Percentiles rank a stretch among this genome's conserved stretches.
Evolutionary conservation across 1,140 invertebrate species (phyloP).

Genomic region (Drosophila virilis): DNA sequence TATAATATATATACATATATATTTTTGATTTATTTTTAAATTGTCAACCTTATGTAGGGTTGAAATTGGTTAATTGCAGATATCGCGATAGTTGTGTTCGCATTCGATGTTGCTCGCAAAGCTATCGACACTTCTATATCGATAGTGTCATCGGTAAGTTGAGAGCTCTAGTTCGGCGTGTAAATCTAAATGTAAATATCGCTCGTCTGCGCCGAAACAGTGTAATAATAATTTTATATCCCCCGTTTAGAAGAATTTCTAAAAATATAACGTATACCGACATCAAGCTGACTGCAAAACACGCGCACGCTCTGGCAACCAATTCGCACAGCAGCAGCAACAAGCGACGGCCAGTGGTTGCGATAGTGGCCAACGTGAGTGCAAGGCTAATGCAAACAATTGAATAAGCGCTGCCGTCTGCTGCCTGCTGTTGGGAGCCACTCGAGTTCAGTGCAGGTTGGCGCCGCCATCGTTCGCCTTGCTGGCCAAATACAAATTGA

Average conservation of each 20-base stretch:
- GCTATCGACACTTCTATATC: not conserved
- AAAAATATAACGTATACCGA: conserved; percentile 18
- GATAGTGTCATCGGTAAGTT: conserved; percentile 32
- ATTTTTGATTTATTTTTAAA: not conserved
- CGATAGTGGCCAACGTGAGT: conserved; percentile 42
- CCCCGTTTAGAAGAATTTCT: conserved; percentile 11
- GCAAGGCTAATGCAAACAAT: conserved; percentile 70
- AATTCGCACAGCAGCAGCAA: conserved; percentile 37
- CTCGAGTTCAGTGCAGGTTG: conserved; percentile 24
- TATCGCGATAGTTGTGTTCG: not conserved
- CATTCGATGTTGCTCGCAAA: not conserved
- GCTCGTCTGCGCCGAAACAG: conserved; percentile 39
- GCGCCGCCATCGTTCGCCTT: conserved; percentile 24
- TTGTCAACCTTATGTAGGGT: not conserved
- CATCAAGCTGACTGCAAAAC: not conserved
- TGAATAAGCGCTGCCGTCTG: conserved; percentile 50
- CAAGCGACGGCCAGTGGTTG: conserved; percentile 22
- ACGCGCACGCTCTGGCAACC: not conserved
- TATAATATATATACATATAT: too few relatives aligned
- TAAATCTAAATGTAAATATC: conserved; percentile 55
- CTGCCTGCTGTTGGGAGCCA: conserved; percentile 19
- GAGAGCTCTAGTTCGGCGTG: conserved; percentile 43
- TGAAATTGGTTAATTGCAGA: not conserved
- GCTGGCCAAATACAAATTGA: conserved; percentile 19
- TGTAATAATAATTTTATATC: conserved; percentile 24